These are phyloP conservation scores for Oreortyx pictus DNA, from an alignment of 2,797 vertebrate species.

Conservation along the genomic window DNA sequence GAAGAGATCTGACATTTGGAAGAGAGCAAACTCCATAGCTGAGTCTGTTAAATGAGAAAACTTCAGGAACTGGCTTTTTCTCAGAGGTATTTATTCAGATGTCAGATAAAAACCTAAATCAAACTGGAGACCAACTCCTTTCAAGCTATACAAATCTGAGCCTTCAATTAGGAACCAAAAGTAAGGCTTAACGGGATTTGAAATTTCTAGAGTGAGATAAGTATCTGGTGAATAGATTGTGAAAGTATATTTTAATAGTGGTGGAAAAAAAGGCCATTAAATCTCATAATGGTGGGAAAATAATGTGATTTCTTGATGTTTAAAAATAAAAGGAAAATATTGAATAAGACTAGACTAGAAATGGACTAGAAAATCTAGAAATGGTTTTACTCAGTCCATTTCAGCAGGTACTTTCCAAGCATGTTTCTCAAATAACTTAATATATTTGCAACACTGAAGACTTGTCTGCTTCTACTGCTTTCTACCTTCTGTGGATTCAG, in stretches of 20 bases:
- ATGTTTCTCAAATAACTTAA: background rate
- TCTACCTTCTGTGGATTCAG: background rate
- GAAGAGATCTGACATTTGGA: background rate
- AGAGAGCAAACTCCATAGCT: background rate
- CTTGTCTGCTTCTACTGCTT: background rate
- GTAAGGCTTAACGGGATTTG: background rate
- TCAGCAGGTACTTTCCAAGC: background rate
- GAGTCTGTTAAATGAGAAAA: background rate
- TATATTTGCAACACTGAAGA: background rate
- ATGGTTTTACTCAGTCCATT: background rate
- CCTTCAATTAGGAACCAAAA: background rate
- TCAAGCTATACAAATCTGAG: background rate
- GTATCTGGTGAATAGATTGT: background rate
- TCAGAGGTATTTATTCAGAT: background rate
- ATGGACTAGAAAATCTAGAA: conserved; percentile 5
- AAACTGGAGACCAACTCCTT: background rate
- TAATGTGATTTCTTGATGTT: background rate
- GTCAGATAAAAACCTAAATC: background rate
- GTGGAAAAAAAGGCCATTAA: background rate
- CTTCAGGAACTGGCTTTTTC: background rate
- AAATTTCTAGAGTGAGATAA: background rate
- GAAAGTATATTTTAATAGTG: background rate
- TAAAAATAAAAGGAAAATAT: background rate
- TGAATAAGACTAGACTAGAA: background rate
- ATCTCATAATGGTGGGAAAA: background rate